Conservation (phyloP, 2,797 vertebrate species). For the Borostomias antarcticus region DNA sequence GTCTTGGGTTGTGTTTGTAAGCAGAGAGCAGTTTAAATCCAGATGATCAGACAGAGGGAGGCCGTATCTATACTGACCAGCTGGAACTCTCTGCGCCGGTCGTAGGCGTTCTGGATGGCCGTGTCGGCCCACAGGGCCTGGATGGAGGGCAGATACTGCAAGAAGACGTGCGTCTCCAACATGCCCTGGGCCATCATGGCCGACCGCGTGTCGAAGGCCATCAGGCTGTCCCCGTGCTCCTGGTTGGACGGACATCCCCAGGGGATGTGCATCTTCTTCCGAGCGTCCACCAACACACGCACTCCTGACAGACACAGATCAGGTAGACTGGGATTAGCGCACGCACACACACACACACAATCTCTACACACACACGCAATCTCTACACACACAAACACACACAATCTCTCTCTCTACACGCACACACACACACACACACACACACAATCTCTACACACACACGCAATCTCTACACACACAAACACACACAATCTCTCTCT, state of each 20-base stretch:
- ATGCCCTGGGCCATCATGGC: constrained; percentile 81
- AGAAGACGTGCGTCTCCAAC: constrained; percentile 86
- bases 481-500: neutral
- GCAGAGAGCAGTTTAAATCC: too few relatives aligned
- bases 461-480: neutral
- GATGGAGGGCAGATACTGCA: constrained; percentile 85
- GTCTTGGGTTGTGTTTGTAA: neutral
- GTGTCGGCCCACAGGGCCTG: constrained; percentile 87
- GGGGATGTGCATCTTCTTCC: constrained; percentile 96
- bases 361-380: neutral
- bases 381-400: too few relatives aligned
- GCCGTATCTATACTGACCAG: constrained; percentile 79
- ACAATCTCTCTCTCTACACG: too few relatives aligned
- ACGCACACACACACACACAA: constrained; percentile 12
- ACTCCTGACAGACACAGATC: constrained; percentile 77
- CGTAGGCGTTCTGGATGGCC: constrained; percentile 92
- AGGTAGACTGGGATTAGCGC: constrained; percentile 1
- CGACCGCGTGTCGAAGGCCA: constrained; percentile 92
- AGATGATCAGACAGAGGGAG: neutral
- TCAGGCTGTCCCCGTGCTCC: constrained; percentile 83
- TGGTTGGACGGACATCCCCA: constrained; percentile 93
- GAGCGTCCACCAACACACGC: constrained; percentile 93
- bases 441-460: neutral
- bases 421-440: constrained; percentile 18
- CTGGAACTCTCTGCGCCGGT: constrained; percentile 96